Evolutionary conservation across 2,888 invertebrate genomes (phyloP), one percentile per base, ranked within the genome.

Genomic region (Uloborus plumipes): DNA sequence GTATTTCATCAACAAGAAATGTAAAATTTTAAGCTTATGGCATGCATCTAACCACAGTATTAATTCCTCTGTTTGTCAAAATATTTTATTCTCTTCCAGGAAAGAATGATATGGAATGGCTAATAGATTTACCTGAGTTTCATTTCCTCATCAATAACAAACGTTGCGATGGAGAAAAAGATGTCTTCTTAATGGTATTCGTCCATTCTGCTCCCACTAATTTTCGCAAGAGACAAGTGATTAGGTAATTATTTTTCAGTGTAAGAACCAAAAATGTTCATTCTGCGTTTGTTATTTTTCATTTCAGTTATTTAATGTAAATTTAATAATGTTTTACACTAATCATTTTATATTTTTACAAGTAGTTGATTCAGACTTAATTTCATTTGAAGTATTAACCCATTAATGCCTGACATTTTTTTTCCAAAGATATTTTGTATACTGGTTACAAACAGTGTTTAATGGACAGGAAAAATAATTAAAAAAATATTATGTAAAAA

Each of bases 201-300:
- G 76, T 86, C 39, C 86, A 86, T 66, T 84, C 84, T 39, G 86
- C 86, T 22, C 84, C 85, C 13, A 71, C 75, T 4, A 85, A 86
- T 80, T 85, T 86, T 51, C 71, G 78, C 22, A 86, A 86, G 49
- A 73, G 86, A 15, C 65, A 81, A 22, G 82, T 79, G 9, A 86
- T 86, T n/a, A 84, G 80, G 80, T 74, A 20, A 74, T 64, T 70
- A 55, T 18, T 55, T 55, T 9, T 55, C 3, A n/a, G 7, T 55
- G 18, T 55, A 9, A 55, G 14, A 11, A 9, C 18, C n/a, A 16
- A 53, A 53, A 53, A 16, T 1, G 53, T n/a, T 53, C 26, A 3
- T 26, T 26, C 4, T 26, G 2, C 4, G 26, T 2, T 26, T 26
- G 2, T 26, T 26, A 3, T 26, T 26, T 26, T 26, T 26, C n/a